These are phyloP conservation scores for Rana temporaria DNA, from an alignment of 2,113 vertebrate genomes.

Conservation along the genomic window DNA sequence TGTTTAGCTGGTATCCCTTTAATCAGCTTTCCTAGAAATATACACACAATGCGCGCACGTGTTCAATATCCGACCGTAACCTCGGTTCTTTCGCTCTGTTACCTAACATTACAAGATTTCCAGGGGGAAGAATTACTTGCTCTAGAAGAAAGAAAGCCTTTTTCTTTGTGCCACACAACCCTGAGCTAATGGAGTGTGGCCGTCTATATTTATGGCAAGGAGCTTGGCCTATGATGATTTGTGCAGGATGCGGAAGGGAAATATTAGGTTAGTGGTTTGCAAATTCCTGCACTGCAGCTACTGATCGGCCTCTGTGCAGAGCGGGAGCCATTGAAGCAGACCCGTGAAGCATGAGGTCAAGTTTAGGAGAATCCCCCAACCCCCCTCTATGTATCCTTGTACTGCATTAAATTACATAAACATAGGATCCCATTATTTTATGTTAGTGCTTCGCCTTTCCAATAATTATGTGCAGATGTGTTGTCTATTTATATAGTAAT, in stretches of 20 bases:
- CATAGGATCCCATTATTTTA: background rate
- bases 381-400: background rate
- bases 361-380: background rate
- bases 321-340: background rate
- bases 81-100: background rate
- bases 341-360: conserved; percentile 39
- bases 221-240: conserved; percentile 36
- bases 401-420: background rate
- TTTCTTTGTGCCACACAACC: conserved; percentile 38
- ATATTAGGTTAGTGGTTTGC: conserved; percentile 50
- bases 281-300: conserved; percentile 40
- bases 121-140: conserved; percentile 42
- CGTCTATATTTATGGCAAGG: conserved; percentile 39
- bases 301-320: conserved; percentile 35
- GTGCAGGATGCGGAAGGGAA: conserved; percentile 49
- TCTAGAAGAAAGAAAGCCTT: conserved; percentile 21
- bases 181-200: conserved; percentile 49
- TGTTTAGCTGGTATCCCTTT: no score
- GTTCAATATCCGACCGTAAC: conserved; percentile 43
- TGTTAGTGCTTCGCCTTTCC: no score
- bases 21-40: no score
- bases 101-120: conserved; percentile 36
- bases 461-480: no score
- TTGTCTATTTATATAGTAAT: no score
- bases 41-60: conserved; percentile 36